phyloP scores from a whole-genome alignment of 2,113 vertebrate genomes.

The Hirundichthys speculiger region DNA sequence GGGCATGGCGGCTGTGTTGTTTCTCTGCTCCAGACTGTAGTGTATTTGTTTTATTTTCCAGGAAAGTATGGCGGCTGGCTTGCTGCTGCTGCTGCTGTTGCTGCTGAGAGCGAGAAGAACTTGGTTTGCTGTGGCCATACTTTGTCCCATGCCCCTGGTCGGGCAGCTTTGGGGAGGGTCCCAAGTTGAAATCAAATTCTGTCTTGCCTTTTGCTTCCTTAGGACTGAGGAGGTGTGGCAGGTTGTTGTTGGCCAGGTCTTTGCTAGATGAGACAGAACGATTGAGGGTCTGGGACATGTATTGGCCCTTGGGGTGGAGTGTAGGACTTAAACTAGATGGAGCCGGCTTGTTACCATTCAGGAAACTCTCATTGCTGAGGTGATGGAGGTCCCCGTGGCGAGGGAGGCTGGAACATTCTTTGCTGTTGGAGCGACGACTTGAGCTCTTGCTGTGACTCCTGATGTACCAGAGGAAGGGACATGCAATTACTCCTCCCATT shows the following conservation, averaged over 20 bases:
- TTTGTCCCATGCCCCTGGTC: slow-evolving; percentile 86
- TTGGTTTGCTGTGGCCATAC: slow-evolving; percentile 79
- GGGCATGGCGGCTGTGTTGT: slow-evolving; percentile 89
- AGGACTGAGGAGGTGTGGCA: slow-evolving; percentile 96
- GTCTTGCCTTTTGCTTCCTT: slow-evolving; percentile 93
- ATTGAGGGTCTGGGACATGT: slow-evolving; percentile 87
- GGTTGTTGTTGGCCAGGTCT: slow-evolving; percentile 93
- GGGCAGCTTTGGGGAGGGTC: slow-evolving; percentile 75
- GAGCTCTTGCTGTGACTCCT: slow-evolving; percentile 94
- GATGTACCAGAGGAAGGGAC: neutral
- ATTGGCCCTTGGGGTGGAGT: slow-evolving; percentile 89
- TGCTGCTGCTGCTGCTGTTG: slow-evolving; percentile 68
- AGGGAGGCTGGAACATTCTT: slow-evolving; percentile 92
- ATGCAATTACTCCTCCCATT: neutral
- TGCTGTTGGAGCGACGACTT: slow-evolving; percentile 92
- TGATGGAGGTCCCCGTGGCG: slow-evolving; percentile 92
- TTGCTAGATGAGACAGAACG: slow-evolving; percentile 89
- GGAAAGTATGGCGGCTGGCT: slow-evolving; percentile 87
- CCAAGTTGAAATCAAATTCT: slow-evolving; percentile 94
- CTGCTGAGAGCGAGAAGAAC: slow-evolving; percentile 84
- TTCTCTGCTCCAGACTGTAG: slow-evolving; percentile 90
- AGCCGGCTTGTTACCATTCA: slow-evolving; percentile 91
- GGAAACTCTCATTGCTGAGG: slow-evolving; percentile 89
- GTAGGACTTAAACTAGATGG: slow-evolving; percentile 90
- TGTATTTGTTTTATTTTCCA: slow-evolving; percentile 93